Base-by-base conservation (phyloP, 2,113 vertebrate species). In the Boulengeromyrus knoepffleri region DNA sequence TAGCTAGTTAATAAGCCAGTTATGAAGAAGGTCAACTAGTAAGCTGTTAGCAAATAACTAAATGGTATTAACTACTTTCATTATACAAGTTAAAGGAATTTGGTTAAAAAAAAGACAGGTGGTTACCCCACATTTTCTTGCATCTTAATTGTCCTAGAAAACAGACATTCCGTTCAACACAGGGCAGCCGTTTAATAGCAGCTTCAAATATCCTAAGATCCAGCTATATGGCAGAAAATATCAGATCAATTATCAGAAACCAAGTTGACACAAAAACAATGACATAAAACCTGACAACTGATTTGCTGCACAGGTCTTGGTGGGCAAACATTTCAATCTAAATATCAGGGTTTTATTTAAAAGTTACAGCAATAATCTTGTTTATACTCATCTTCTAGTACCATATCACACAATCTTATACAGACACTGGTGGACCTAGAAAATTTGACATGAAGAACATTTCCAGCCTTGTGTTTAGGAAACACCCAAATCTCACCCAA, bases 401-500 rank as follows among this genome's bases (percentile, higher is more conserved):
- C 2, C 9, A 3, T 10, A n/a, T 66, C 24, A 62, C 58, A 62
- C 21, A 62, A 56, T 56, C 58, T 62, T 9, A 62, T n/a, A 62
- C 24, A 62, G 62, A 27, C 62, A 27, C n/a, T 27, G n/a, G n/a
- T 27, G 10, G 62, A 66, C 58, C 58, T 74, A 39, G 70, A 39
- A 36, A 36, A 5, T 74, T 1, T 36, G 70, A 74, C 70, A 70
- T 27, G 8, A 10, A 9, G 66, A 27, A 74, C 70, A 74, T 39
- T 74, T 74, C 24, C 31, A 39, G 13, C 12, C 27, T 77, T 36
- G 45, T 12, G 0, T 31, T 49, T 1, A 83, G 17, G 49, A 24
- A 52, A 39, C 3, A 24, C 39, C n/a, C 74, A 49, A 88, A 2
- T 88, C 96, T 94, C 94, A 98, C 97, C 97, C 97, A 98, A 90